A percentile compares a stretch with the other conserved stretches of the same genome.
Conservation (phyloP, 2,888 invertebrate species). For the Parnassius glacialis region DNA sequence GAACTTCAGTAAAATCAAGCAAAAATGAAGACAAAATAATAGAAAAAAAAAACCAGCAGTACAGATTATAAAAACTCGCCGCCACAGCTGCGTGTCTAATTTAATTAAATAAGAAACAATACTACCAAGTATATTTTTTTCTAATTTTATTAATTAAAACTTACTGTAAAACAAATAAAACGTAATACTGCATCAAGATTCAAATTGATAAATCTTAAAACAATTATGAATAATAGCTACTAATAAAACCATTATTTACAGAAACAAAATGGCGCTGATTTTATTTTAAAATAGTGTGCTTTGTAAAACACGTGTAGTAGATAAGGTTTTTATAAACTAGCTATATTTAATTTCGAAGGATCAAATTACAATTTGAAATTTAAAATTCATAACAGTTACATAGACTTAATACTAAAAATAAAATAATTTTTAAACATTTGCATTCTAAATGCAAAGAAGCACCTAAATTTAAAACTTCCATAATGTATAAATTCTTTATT, state of each 20-base stretch:
- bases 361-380: background rate
- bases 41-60: conserved; percentile 3
- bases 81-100: background rate
- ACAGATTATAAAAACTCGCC: conserved; percentile 10
- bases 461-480: background rate
- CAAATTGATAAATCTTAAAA: background rate
- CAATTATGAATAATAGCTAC: background rate
- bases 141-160: conserved; percentile 7
- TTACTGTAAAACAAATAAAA: conserved; percentile 14
- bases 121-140: conserved; percentile 21
- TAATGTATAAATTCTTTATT: background rate
- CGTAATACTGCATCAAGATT: background rate
- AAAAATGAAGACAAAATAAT: conserved; percentile 13
- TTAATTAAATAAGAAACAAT: background rate
- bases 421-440: background rate
- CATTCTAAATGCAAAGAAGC: background rate
- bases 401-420: background rate
- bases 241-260: background rate
- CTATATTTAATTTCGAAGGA: background rate
- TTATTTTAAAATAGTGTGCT: background rate
- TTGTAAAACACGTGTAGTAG: background rate
- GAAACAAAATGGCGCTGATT: background rate
- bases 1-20: conserved; percentile 5
- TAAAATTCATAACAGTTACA: background rate
- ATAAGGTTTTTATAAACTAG: background rate